phyloP scores from a whole-genome alignment of 2,888 invertebrate genomes.

The Lepidocyrtinus sp. region DNA sequence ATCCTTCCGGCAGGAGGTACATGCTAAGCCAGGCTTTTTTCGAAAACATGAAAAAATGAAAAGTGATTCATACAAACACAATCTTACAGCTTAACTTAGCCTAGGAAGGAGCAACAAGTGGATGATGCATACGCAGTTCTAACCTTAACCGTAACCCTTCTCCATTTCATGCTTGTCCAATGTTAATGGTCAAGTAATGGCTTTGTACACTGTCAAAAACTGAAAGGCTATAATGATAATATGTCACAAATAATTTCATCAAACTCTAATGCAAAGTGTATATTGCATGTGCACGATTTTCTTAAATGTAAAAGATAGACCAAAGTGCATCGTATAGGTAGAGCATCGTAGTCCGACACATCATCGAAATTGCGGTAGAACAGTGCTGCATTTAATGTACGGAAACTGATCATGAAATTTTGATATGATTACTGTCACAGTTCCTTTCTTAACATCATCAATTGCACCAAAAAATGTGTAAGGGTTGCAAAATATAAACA shows the following conservation, averaged over 20 bases:
- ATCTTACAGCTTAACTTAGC: no score
- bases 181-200: not conserved
- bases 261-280: no score
- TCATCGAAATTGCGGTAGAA: no score
- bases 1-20: constrained; percentile 32
- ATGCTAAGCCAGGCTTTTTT: not conserved
- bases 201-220: not conserved
- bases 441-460: not conserved
- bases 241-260: not conserved
- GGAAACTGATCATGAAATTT: no score
- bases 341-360: no score
- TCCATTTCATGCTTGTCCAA: not conserved
- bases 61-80: not conserved
- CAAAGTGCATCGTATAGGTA: no score
- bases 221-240: not conserved
- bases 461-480: not conserved
- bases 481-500: no score
- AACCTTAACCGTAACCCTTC: not conserved
- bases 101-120: not conserved
- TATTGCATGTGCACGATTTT: no score
- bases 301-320: no score
- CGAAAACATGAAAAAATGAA: not conserved
- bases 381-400: no score
- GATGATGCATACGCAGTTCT: no score
- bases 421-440: no score